Evolutionary conservation across 1,140 invertebrate species (phyloP).

Genomic region (Diorhabda sublineata): DNA sequence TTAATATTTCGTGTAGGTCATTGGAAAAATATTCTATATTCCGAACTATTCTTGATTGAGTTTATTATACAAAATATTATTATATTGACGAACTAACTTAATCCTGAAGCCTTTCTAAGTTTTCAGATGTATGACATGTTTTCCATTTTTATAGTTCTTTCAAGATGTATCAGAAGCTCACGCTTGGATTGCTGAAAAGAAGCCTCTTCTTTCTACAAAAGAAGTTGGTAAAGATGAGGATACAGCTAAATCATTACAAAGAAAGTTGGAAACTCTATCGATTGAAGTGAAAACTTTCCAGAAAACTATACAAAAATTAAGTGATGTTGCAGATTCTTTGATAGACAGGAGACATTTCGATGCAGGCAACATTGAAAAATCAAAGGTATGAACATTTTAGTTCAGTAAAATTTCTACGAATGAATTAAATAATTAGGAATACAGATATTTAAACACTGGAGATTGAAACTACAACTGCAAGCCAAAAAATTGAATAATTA

Average conservation of each 20-base stretch:
- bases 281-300: slow-evolving; percentile 73
- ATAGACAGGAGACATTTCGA: slow-evolving; percentile 77
- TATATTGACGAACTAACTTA: no score
- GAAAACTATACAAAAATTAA: slow-evolving; percentile 64
- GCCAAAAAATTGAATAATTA: slow-evolving; percentile 34
- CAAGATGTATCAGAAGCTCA: slow-evolving; percentile 83
- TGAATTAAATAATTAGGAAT: no score
- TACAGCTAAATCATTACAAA: slow-evolving; percentile 71
- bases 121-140: no score
- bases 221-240: slow-evolving; percentile 87
- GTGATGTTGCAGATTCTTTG: slow-evolving; percentile 60
- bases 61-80: no score
- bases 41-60: no score
- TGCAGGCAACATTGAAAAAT: slow-evolving; percentile 66
- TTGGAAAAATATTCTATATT: no score
- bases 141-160: slow-evolving; percentile 61
- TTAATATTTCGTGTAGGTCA: no score
- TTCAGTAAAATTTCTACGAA: no score
- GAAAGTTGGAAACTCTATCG: slow-evolving; percentile 77
- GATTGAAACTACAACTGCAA: no score
- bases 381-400: slow-evolving; percentile 47
- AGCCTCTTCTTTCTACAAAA: slow-evolving; percentile 66
- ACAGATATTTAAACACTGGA: no score
- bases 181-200: slow-evolving; percentile 80
- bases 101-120: no score